These are phyloP conservation scores for Belonocnema kinseyi DNA, from an alignment of 1,140 invertebrate species.

Conservation along the genomic window DNA sequence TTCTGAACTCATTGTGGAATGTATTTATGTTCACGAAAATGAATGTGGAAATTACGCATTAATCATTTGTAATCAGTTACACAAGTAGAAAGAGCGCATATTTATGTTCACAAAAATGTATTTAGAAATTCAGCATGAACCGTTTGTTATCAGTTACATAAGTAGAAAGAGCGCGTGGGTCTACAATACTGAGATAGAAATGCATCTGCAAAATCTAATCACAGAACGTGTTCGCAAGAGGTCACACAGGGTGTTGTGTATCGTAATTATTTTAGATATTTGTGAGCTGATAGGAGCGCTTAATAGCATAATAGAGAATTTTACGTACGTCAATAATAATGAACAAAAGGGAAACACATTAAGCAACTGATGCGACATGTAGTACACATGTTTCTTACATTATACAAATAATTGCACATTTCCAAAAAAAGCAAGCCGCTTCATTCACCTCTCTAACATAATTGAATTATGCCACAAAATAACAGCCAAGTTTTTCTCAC, in stretches of 20 bases:
- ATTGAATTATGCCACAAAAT: too few relatives aligned
- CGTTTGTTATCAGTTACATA: not conserved
- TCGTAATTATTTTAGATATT: slow-evolving; percentile 11
- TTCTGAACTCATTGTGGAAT: too few relatives aligned
- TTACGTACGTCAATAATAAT: slow-evolving; percentile 25
- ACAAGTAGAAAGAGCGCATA: not conserved
- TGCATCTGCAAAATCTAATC: slow-evolving; percentile 15
- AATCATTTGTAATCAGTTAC: not conserved
- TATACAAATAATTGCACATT: not conserved
- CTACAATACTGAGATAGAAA: not conserved
- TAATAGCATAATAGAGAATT: slow-evolving; percentile 13
- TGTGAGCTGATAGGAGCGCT: not conserved
- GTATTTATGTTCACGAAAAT: not conserved
- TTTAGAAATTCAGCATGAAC: not conserved
- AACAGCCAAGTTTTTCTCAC: too few relatives aligned
- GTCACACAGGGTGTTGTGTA: not conserved
- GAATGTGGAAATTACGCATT: not conserved
- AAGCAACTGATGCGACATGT: not conserved
- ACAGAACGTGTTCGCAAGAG: not conserved
- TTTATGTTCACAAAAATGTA: not conserved
- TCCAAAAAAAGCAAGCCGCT: slow-evolving; percentile 1
- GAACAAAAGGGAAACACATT: slow-evolving; percentile 18
- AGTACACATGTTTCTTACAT: not conserved
- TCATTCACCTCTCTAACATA: not conserved
- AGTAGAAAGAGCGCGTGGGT: not conserved